Base-by-base conservation (phyloP, 2,888 invertebrate species). In the Leucania comma region DNA sequence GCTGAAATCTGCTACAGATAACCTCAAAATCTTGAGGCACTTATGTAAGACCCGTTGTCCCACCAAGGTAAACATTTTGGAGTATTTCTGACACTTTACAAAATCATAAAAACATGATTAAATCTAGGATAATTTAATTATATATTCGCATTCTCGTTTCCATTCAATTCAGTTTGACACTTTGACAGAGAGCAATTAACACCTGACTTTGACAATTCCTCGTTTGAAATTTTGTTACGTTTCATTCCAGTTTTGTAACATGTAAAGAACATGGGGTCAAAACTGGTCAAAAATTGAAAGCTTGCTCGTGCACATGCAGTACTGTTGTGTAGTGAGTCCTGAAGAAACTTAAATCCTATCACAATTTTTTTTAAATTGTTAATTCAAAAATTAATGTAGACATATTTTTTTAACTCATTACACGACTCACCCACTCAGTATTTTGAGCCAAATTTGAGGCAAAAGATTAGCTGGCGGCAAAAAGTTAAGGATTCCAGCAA, bases 21-120 rank as follows among this genome's bases (percentile, higher is more conserved):
- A 96, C 96, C 96, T 96, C 93, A 96, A 96, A 94, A 94, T 91
- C 82, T 94, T 95, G 86, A 94, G 92, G 86, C 93, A 93, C 90
- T 94, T 95, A 91, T 94, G 91, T 91, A 95, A 91, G 87, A 93
- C 91, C 69, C 93, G 90, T 72, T 91, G 93, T 59, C 93, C 90
- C 67, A 89, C 87, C 73, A 94, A 83, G 54, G 92, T 90, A 81
- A 95, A 94, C 96, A 96, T 95, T 87, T 90, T 92, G 59, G 10
- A 72, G 69, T 82, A 74, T 68, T 66, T 75, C 56, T 71, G 63
- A 64, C 77, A 79, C 82, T 73, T 72, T 75, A 69, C 17, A 65
- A 71, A 78, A 81, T 85, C 85, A 87, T 67, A 73, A 75, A 85
- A 87, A 82, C 89, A 90, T 91, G 81, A 84, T 89, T 87, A 83